Percentiles rank a stretch among this genome's conserved stretches.
phyloP scores from a whole-genome alignment of 2,113 vertebrate species.

The Orcinus orca region DNA sequence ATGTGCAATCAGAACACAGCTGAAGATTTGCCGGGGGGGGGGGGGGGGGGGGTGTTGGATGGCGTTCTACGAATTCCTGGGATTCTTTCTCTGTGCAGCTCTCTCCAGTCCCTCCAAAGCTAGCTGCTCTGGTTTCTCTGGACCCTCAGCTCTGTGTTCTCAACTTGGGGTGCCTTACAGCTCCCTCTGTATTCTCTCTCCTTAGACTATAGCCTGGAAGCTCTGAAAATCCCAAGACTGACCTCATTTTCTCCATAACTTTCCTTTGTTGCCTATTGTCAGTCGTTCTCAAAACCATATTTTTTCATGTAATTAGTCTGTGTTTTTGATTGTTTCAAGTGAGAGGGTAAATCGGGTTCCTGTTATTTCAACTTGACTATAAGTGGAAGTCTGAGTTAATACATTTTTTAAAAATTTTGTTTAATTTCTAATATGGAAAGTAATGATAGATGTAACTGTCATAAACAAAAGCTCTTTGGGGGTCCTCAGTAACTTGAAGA shows the following conservation, averaged over 20 bases:
- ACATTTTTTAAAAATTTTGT: accelerated
- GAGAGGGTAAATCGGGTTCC: background rate
- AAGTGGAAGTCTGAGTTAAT: background rate
- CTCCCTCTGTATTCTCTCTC: background rate
- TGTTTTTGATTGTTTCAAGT: background rate
- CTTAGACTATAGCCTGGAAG: background rate
- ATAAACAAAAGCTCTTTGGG: background rate
- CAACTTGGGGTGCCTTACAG: background rate
- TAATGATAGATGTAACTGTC: background rate
- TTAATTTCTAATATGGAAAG: background rate
- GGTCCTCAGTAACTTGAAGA: background rate
- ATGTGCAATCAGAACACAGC: background rate
- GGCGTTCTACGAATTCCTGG: background rate
- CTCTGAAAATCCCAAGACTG: background rate
- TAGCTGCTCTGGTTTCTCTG: background rate
- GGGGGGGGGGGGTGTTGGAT: accelerated
- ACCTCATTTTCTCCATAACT: background rate
- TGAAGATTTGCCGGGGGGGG: background rate
- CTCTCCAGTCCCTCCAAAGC: background rate
- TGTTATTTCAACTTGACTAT: background rate
- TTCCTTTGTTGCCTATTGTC: background rate
- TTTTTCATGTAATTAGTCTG: background rate
- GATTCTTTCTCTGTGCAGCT: background rate
- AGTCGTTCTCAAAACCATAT: background rate
- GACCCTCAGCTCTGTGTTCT: background rate